Base-by-base conservation (phyloP, 2,113 vertebrate genomes). In the Zosterops japonicus region DNA sequence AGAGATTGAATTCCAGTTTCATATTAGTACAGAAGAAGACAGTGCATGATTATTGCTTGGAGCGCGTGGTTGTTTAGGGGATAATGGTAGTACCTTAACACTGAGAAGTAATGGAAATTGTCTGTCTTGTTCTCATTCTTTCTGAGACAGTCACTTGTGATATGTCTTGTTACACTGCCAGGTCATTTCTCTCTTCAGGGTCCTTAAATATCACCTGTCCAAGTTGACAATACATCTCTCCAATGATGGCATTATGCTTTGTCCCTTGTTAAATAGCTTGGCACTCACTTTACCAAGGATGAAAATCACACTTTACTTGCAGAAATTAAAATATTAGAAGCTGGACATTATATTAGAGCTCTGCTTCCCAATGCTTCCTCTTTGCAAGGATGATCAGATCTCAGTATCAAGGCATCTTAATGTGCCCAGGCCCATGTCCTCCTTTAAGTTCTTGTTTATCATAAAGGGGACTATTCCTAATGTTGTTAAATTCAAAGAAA, bases 131-230 rank as follows among this genome's bases (percentile, higher is more conserved):
- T 97, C 94, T 90, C 90, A 92, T 94, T 93, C 87, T 88, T 96
- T 91, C 89, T 84, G 88, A 94, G 93, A 92, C 93, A 97, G 94
- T 74, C 87, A 83, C 93, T 87, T 90, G 79, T 96, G 96, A 97
- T 91, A 67, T 35, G 91, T 86, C 96, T 97, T 95, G 93, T 97
- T 97, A 96, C 46, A 39, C 46, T 96, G 94, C 86, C 95, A 97
- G 97, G 95, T 70, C 90, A 96, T 97, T 97, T 97, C 96, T 97
- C 95, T 96, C 89, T 91, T 95, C 71, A 94, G 94, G 83, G 84
- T 96, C 76, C 80, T 97, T 95, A 97, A 97, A 97, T 92, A 96
- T 92, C 94, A 97, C 97, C 96, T 98, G 95, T 96, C 97, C 88
- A 93, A 93, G 55, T 50, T 72, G 78, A 94, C 87, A 96, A 85